phyloP scores from a whole-genome alignment of 37 sponge, comb jelly and placozoan species.

The Oopsacas minuta region DNA sequence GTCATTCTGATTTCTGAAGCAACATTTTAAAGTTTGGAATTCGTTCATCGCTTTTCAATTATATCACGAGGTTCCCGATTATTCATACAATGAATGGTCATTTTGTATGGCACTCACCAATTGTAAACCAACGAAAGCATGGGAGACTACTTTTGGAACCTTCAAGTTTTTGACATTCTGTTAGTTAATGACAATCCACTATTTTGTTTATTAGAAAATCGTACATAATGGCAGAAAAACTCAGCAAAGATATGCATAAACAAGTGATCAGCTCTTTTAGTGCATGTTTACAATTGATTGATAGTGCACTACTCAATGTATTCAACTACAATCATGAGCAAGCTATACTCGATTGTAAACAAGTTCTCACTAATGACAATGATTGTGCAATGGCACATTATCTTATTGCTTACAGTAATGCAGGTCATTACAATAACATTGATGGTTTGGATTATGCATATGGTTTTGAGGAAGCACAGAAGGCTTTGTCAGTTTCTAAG shows the following conservation, averaged over 20 bases:
- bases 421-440: constrained; percentile 41
- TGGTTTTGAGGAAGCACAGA: constrained; percentile 31
- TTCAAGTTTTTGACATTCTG: too few relatives aligned
- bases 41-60: too few relatives aligned
- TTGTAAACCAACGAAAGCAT: too few relatives aligned
- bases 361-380: constrained; percentile 19
- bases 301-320: constrained; percentile 20
- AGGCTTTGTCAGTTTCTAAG: constrained; percentile 22
- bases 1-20: too few relatives aligned
- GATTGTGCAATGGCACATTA: constrained; percentile 47
- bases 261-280: constrained; percentile 37
- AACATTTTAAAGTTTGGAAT: too few relatives aligned
- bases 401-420: constrained; percentile 45
- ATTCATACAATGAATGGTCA: too few relatives aligned
- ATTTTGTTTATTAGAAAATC: too few relatives aligned
- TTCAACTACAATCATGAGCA: constrained; percentile 41
- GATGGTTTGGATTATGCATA: constrained; percentile 28
- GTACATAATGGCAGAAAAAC: too few relatives aligned
- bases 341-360: constrained; percentile 34
- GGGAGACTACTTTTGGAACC: too few relatives aligned
- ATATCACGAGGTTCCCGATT: too few relatives aligned
- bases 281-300: constrained; percentile 30
- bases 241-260: not conserved
- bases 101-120: too few relatives aligned
- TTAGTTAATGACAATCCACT: too few relatives aligned